A percentile compares a stretch with the other conserved stretches of the same genome.
phyloP scores from a whole-genome alignment of 2,797 vertebrate genomes.

The Lepilemur ruficaudatus region DNA sequence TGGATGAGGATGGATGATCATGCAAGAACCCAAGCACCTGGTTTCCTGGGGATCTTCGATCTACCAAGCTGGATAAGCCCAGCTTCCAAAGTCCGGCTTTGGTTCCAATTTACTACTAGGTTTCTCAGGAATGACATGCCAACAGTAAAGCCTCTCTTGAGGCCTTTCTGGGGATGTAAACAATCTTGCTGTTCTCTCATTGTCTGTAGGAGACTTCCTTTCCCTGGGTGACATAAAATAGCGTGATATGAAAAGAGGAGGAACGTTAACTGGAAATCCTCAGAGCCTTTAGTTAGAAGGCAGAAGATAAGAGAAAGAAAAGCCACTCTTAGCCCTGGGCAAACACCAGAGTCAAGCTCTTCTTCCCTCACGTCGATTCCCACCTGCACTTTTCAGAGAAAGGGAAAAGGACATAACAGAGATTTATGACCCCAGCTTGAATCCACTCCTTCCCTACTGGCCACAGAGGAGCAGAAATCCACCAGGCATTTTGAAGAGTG shows the following conservation, averaged over 20 bases:
- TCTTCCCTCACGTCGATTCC: background rate
- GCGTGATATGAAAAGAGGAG: background rate
- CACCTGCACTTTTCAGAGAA: background rate
- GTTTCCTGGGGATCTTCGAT: background rate
- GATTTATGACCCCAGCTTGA: background rate
- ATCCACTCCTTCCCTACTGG: background rate
- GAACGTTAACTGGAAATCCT: background rate
- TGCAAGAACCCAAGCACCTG: background rate
- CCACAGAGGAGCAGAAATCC: background rate
- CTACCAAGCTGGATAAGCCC: background rate
- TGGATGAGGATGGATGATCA: background rate
- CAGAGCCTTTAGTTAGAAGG: background rate
- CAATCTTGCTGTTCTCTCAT: background rate
- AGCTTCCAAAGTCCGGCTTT: background rate
- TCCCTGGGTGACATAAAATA: background rate
- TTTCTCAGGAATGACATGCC: background rate
- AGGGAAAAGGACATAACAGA: background rate
- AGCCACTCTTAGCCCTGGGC: background rate
- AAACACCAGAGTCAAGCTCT: background rate
- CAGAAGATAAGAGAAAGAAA: background rate
- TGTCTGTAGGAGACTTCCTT: background rate
- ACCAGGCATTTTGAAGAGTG: background rate
- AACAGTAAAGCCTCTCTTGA: background rate
- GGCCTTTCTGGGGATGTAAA: background rate
- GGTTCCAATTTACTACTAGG: background rate